Conservation (phyloP, 2,888 invertebrate genomes). For the Nesidiocoris tenuis region DNA sequence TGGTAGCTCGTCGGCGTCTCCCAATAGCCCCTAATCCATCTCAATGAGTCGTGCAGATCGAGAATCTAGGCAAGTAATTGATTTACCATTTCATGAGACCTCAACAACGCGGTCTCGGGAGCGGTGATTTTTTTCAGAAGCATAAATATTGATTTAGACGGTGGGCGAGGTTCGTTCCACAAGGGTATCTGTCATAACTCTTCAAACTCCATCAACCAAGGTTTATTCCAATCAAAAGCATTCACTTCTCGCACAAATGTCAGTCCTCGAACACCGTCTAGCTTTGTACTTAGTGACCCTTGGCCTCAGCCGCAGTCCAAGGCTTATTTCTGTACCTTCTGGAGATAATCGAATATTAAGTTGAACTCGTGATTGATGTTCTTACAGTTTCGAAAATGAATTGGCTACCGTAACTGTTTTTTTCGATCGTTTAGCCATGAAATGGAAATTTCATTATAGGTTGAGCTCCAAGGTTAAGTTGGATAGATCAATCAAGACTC, state of each 20-base stretch:
- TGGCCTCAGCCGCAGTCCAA: not conserved
- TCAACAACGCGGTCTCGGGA: not conserved
- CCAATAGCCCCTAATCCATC: not conserved
- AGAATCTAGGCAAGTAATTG: not conserved
- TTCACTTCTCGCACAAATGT: slow-evolving; percentile 8
- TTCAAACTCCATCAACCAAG: slow-evolving; percentile 8
- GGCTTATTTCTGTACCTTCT: no score
- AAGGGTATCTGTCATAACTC: slow-evolving; percentile 23
- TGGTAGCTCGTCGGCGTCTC: not conserved
- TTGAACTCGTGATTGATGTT: no score
- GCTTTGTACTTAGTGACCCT: not conserved
- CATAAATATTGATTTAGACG: slow-evolving; percentile 10
- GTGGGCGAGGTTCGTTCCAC: not conserved
- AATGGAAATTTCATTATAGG: no score
- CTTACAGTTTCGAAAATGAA: no score
- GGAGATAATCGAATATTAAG: no score
- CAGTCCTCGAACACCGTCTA: not conserved
- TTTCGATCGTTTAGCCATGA: no score
- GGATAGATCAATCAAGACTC: no score
- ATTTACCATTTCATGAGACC: not conserved
- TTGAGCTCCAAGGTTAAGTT: no score
- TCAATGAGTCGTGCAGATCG: not conserved
- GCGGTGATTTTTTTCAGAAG: not conserved
- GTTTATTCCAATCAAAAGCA: slow-evolving; percentile 8
- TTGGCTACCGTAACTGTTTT: no score